phyloP scores from a whole-genome alignment of 2,888 invertebrate species.

The Drosophila siamana region DNA sequence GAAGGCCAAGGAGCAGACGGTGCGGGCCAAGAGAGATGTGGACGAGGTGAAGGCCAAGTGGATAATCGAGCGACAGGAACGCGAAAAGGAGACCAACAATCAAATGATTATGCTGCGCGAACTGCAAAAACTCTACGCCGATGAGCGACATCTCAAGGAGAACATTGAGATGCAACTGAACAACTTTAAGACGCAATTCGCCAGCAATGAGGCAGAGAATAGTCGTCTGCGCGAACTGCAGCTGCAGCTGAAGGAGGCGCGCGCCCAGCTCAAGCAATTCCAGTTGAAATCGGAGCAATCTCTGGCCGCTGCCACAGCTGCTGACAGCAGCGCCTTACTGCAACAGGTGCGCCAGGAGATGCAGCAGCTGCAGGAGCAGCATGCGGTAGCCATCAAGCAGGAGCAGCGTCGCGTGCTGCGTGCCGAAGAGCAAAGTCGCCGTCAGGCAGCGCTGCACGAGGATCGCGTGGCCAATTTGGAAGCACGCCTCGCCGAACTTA shows the following conservation, averaged over 20 bases:
- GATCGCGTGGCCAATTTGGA: constrained; percentile 92
- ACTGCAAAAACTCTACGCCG: constrained; percentile 90
- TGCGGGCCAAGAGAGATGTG: constrained; percentile 87
- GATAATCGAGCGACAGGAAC: constrained; percentile 91
- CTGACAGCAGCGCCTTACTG: constrained; percentile 85
- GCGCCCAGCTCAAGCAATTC: constrained; percentile 88
- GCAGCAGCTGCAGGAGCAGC: constrained; percentile 89
- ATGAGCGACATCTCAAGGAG: constrained; percentile 91
- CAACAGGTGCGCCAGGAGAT: constrained; percentile 91
- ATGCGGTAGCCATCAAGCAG: constrained; percentile 89
- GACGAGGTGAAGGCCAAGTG: constrained; percentile 90
- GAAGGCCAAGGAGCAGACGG: constrained; percentile 87
- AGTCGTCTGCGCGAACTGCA: constrained; percentile 86
- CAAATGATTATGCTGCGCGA: constrained; percentile 92
- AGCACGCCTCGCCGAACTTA: constrained; percentile 91
- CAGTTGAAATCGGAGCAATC: constrained; percentile 84
- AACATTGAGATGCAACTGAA: constrained; percentile 89
- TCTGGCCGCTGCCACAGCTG: constrained; percentile 79
- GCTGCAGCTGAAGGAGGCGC: constrained; percentile 88
- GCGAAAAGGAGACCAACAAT: constrained; percentile 92
- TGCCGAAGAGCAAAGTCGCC: constrained; percentile 90
- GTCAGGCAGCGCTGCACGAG: constrained; percentile 90
- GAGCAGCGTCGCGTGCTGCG: constrained; percentile 91
- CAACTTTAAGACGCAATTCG: constrained; percentile 86
- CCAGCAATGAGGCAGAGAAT: constrained; percentile 82